phyloP scores from a whole-genome alignment of 2,797 vertebrate genomes.

The Monodelphis domestica region DNA sequence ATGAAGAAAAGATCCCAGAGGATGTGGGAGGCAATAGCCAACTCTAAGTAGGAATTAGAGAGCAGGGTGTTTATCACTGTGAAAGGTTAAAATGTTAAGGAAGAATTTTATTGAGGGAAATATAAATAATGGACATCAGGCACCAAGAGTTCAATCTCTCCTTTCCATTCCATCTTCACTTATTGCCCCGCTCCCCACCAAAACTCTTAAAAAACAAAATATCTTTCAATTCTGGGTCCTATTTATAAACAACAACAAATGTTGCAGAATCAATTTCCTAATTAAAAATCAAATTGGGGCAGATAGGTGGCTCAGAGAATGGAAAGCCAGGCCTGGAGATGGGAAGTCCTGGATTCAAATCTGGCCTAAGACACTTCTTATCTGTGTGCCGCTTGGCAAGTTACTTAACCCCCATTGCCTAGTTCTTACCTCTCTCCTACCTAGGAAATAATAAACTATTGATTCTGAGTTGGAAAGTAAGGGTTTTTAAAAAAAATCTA shows the following conservation, averaged over 20 bases:
- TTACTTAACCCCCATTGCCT: no score
- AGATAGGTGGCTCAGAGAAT: no score
- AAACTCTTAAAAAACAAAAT: background rate
- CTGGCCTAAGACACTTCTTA: no score
- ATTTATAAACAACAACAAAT: constrained; percentile 55
- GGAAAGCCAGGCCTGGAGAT: no score
- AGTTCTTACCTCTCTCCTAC: no score
- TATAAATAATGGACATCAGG: constrained; percentile 53
- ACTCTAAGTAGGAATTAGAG: background rate
- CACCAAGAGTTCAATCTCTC: constrained; percentile 43
- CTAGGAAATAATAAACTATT: no score
- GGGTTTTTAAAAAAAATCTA: no score
- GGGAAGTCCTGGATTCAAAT: no score
- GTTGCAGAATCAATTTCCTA: constrained; percentile 37
- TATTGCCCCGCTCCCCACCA: no score
- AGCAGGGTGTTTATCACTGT: background rate
- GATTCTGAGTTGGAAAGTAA: no score
- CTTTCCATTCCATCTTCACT: background rate
- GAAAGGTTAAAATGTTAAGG: constrained; percentile 28
- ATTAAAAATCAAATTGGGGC: constrained; percentile 32
- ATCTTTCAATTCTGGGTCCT: constrained; percentile 41
- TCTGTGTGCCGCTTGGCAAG: no score
- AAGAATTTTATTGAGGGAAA: constrained; percentile 47
- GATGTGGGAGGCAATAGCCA: background rate
- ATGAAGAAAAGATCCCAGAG: background rate